Conservation (phyloP, 2,888 invertebrate species). For the Anthophora plumipes region DNA sequence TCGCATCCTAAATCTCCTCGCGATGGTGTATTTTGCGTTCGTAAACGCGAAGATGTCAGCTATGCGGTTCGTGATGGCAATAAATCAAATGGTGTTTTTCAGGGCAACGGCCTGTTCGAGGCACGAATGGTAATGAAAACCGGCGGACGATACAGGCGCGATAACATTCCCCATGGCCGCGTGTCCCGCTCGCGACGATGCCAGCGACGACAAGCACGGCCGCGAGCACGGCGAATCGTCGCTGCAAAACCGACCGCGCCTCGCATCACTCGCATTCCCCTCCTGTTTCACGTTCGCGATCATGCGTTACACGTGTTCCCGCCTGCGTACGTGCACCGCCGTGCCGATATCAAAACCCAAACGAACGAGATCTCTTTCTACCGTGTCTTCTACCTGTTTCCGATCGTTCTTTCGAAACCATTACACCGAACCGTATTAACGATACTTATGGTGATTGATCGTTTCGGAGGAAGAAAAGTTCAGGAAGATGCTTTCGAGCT, state of each 20-base stretch:
- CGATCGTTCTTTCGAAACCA: slow-evolving; percentile 7
- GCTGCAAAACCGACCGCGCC: slow-evolving; percentile 66
- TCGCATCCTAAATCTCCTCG: slow-evolving; percentile 46
- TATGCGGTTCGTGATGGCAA: slow-evolving; percentile 60
- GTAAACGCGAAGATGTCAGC: slow-evolving; percentile 51
- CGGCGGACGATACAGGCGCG: slow-evolving; percentile 80
- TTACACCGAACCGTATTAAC: background rate
- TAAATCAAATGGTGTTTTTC: slow-evolving; percentile 83
- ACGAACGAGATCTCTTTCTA: background rate
- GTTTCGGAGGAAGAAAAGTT: background rate
- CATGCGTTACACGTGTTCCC: slow-evolving; percentile 58
- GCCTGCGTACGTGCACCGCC: slow-evolving; percentile 41
- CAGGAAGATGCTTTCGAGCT: background rate
- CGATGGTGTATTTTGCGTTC: slow-evolving; percentile 52
- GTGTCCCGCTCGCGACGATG: slow-evolving; percentile 71
- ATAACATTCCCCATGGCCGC: slow-evolving; percentile 81
- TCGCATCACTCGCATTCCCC: slow-evolving; percentile 70
- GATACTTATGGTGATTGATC: slow-evolving; percentile 24
- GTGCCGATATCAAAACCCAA: background rate
- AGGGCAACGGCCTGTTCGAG: slow-evolving; percentile 61
- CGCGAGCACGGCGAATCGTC: slow-evolving; percentile 54
- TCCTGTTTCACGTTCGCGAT: slow-evolving; percentile 61
- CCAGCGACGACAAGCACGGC: slow-evolving; percentile 66
- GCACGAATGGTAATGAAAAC: slow-evolving; percentile 83
- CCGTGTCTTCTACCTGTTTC: background rate